Evolutionary conservation across 2,888 invertebrate genomes (phyloP), one percentile per base, ranked within the genome.

Genomic region (Drosophila leonis): DNA sequence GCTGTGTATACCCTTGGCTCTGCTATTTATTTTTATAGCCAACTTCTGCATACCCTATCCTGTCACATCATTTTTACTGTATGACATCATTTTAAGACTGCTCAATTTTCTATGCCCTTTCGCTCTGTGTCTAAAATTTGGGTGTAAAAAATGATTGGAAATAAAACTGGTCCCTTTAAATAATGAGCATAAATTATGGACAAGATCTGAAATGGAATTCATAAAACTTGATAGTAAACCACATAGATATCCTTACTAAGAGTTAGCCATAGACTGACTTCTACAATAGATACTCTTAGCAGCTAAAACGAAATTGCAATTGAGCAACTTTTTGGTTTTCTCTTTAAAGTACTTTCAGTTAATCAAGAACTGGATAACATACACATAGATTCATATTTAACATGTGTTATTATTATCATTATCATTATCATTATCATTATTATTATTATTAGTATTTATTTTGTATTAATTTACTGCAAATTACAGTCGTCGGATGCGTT

Each of bases 401-500:
- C 57, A 64, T 51, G 49, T 64, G 42, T 39, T 42, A 52, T 44
- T 41, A 54, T 37, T 24, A 75, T 46, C 39, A 55, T 49, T 33
- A 37, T 49, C 12, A 31, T 18, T 13, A 31, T 31, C 2, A 18
- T 33, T 20, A 33, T 51, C 20, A 7, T 7, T 12, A 39, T 18
- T 18, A 29, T 18, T 18, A 54, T 54, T 39, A 33, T n/a, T 39
- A 6, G 8, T 18, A 7, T 4, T 35, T n/a, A 12, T 13, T 8
- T 13, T 24, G 12, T 15, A 24, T 18, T 71, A 4, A 64, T 80
- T 95, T 95, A 96, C 84, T 96, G 96, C 86, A 96, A 94, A 90
- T 94, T 95, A 91, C 96, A 96, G 90, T 96, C 96, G 78, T 96
- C 94, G 79, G 95, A 95, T 51, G 95, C 95, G 86, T 96, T 96